A percentile compares a stretch with the other conserved stretches of the same genome.
Conservation (phyloP, 2,797 vertebrate species). For the Setipinna tenuifilis region DNA sequence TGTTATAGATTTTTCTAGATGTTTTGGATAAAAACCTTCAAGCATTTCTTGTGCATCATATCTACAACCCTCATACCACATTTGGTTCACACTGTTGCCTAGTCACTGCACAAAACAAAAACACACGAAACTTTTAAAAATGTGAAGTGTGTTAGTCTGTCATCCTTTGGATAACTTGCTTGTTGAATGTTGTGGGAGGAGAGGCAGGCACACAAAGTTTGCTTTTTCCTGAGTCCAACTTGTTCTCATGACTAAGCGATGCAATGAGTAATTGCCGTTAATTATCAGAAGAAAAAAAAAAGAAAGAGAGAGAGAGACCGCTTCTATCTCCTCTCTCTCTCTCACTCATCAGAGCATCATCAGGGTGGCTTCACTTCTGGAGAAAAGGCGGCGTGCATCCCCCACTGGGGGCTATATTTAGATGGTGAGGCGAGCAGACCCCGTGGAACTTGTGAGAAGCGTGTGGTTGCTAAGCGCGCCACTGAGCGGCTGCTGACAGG, state of each 20-base stretch:
- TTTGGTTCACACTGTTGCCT: not conserved
- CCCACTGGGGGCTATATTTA: not conserved
- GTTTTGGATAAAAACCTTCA: not conserved
- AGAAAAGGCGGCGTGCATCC: not conserved
- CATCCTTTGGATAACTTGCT: not conserved
- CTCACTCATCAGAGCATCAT: not conserved
- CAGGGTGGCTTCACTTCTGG: not conserved
- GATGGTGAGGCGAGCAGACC: not conserved
- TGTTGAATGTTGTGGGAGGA: not conserved
- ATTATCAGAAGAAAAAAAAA: slow-evolving; percentile 3
- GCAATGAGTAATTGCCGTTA: not conserved
- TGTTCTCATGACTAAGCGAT: not conserved
- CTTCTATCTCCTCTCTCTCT: not conserved
- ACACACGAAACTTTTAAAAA: not conserved
- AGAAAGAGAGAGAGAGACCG: not conserved
- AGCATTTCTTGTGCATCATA: not conserved
- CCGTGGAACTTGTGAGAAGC: slow-evolving; percentile 1
- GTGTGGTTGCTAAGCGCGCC: not conserved
- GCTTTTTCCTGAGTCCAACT: not conserved
- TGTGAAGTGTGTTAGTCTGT: not conserved
- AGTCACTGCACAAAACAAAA: not conserved
- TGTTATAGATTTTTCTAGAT: not conserved
- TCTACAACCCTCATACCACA: not conserved
- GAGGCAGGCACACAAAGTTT: not conserved
- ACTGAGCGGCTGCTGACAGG: not conserved